A percentile compares a stretch with the other conserved stretches of the same genome.
phyloP scores from a whole-genome alignment of 2,113 vertebrate genomes.

The Danio rerio region DNA sequence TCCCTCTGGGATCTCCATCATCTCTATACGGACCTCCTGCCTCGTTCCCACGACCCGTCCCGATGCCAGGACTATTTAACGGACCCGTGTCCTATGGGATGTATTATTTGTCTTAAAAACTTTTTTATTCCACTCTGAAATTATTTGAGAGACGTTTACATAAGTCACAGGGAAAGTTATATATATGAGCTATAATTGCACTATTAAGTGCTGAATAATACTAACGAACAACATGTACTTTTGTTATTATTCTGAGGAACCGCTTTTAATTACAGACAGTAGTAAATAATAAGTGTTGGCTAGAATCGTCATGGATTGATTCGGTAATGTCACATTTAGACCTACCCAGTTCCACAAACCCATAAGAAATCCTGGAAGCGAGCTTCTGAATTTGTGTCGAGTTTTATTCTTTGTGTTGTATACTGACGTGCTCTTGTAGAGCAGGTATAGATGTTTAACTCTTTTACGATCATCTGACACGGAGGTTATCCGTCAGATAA shows the following conservation, averaged over 20 bases:
- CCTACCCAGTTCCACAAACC: neutral
- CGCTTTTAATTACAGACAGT: neutral
- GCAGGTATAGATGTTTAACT: conserved; percentile 41
- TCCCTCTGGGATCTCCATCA: conserved; percentile 76
- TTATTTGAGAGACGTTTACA: neutral
- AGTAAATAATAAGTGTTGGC: too few relatives aligned
- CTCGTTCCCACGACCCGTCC: conserved; percentile 76
- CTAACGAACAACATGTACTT: neutral
- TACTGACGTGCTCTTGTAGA: conserved; percentile 58
- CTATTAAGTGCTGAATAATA: neutral
- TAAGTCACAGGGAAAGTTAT: neutral
- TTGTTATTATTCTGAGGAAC: neutral
- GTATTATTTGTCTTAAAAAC: conserved; percentile 82
- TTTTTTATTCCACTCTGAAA: conserved; percentile 14
- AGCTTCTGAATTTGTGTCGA: neutral
- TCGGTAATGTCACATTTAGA: neutral
- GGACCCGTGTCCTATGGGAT: conserved; percentile 82
- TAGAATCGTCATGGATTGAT: too few relatives aligned
- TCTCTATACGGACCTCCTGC: conserved; percentile 70
- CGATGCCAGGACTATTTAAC: conserved; percentile 79
- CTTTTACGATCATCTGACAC: conserved; percentile 42
- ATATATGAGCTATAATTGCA: neutral
- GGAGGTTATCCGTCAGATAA: conserved; percentile 54
- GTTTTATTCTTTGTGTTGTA: neutral
- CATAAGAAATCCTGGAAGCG: neutral